Conservation (phyloP, 2,888 invertebrate genomes). For the Xestoiulus laeticollis region DNA sequence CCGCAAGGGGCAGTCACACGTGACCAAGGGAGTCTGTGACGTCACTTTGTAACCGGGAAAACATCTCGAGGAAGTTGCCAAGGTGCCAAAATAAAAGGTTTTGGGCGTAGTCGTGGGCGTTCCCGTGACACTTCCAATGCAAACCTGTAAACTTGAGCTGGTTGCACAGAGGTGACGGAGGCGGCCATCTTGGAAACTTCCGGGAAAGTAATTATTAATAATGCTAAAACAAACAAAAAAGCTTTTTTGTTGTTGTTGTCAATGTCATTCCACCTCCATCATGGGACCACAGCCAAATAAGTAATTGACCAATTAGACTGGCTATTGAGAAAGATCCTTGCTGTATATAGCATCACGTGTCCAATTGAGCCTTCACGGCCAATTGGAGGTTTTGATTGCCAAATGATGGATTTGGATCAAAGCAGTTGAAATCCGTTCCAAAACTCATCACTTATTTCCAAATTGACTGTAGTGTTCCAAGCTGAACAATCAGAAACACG, state of each 20-base stretch:
- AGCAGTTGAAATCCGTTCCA: too few relatives aligned
- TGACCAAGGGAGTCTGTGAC: not conserved
- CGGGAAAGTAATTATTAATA: not conserved
- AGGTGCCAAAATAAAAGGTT: not conserved
- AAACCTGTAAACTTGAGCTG: not conserved
- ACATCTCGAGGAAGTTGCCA: not conserved
- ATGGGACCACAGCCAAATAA: not conserved
- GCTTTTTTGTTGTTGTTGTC: not conserved
- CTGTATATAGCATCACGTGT: not conserved
- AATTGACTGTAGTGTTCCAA: not conserved
- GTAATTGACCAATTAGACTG: not conserved
- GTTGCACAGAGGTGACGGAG: not conserved
- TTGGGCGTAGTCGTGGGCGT: not conserved
- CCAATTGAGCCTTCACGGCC: not conserved
- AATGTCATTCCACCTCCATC: not conserved
- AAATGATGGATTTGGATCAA: too few relatives aligned
- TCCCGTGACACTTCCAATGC: not conserved
- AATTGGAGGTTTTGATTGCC: not conserved
- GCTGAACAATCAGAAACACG: too few relatives aligned
- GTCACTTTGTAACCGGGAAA: not conserved
- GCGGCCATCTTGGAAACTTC: not conserved
- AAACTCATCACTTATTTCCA: not conserved
- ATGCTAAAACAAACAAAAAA: not conserved
- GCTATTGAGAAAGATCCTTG: too few relatives aligned
- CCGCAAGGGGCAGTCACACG: not conserved